These are phyloP conservation scores for Peromyscus aztecus DNA, from an alignment of 2,797 vertebrate species.

Conservation along the genomic window DNA sequence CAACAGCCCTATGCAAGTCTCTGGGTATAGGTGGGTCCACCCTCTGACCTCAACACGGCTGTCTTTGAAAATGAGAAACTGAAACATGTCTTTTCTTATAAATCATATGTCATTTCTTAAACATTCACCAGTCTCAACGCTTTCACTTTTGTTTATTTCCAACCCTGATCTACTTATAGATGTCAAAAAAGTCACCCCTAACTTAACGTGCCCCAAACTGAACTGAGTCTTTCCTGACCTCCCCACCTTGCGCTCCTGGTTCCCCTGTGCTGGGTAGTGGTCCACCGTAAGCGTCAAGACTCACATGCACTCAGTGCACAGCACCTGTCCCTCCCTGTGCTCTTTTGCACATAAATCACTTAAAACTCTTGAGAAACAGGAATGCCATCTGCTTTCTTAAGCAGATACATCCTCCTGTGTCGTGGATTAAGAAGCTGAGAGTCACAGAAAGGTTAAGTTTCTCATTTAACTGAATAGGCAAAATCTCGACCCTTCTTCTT, in stretches of 20 bases:
- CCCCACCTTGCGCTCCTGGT: neutral
- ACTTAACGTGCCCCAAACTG: neutral
- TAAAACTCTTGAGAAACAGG: neutral
- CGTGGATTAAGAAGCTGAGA: conserved; percentile 3
- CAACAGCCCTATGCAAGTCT: neutral
- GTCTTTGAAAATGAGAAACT: conserved; percentile 36
- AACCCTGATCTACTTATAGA: neutral
- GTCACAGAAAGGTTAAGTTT: neutral
- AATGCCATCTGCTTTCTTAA: neutral
- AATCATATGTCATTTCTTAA: neutral
- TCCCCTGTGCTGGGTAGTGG: neutral
- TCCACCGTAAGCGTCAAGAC: neutral
- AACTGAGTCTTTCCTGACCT: neutral
- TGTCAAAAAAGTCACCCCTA: conserved; percentile 2
- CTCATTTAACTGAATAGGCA: neutral
- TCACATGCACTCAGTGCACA: neutral
- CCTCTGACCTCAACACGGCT: neutral
- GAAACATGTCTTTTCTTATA: neutral
- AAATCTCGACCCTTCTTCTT: neutral
- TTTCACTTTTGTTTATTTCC: conserved; percentile 23
- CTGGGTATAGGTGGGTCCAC: neutral
- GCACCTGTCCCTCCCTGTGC: neutral
- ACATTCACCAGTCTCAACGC: neutral
- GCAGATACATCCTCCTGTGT: neutral
- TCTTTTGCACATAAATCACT: neutral